Conservation (phyloP, 2,113 vertebrate species). For the Tichodroma muraria region DNA sequence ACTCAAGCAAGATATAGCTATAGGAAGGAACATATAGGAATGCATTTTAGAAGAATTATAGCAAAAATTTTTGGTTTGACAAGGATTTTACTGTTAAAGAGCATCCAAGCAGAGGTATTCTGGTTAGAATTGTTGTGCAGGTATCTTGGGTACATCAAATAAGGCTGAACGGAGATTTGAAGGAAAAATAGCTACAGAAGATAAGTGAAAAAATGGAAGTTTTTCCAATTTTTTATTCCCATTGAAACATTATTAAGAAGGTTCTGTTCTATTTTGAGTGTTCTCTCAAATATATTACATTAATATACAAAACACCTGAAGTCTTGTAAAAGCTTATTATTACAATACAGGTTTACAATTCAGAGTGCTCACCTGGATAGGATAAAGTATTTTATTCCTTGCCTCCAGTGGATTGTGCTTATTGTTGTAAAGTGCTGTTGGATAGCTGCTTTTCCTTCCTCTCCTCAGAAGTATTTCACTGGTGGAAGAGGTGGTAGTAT, state of each 20-base stretch:
- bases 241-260: background rate
- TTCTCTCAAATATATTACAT: background rate
- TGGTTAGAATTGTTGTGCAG: background rate
- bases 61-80: background rate
- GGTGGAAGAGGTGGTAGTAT: background rate
- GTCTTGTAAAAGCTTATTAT: background rate
- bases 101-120: background rate
- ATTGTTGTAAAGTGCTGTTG: background rate
- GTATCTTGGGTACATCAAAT: background rate
- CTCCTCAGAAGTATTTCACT: background rate
- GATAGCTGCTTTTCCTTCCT: background rate
- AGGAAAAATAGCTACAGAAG: background rate
- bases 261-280: background rate
- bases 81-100: background rate
- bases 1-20: conserved; percentile 53
- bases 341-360: background rate
- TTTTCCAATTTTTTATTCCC: background rate
- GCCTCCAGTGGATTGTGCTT: background rate
- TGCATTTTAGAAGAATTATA: background rate
- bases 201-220: background rate
- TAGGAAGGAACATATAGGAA: conserved; percentile 57
- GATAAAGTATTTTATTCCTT: background rate
- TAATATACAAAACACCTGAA: background rate
- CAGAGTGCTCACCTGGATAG: background rate
- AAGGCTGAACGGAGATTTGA: background rate